Conservation (phyloP, 2,113 vertebrate species). For the Arizona elegans region DNA sequence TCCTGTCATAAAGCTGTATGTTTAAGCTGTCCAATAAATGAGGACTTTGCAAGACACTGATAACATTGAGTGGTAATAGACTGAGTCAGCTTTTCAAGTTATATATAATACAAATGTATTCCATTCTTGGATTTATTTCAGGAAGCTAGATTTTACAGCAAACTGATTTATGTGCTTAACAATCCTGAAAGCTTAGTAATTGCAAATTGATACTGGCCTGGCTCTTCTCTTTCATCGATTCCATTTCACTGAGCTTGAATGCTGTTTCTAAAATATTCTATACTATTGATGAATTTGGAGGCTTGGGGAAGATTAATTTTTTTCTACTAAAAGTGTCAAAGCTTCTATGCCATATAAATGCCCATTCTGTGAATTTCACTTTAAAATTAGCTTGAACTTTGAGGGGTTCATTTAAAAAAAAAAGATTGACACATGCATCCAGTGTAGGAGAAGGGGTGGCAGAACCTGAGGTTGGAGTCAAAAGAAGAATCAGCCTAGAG, state of each 20-base stretch:
- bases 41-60: not conserved
- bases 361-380: not conserved
- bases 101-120: conserved; percentile 18
- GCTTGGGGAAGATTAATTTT: not conserved
- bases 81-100: not conserved
- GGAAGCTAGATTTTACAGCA: conserved; percentile 4
- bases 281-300: not conserved
- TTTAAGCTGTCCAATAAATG: not conserved
- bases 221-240: not conserved
- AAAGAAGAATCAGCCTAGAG: no score
- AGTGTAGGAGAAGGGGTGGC: no score
- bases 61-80: conserved; percentile 8
- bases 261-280: conserved; percentile 1
- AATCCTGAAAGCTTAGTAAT: not conserved
- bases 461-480: no score
- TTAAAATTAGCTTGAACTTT: rapidly evolving
- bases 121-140: conserved; percentile 4
- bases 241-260: not conserved
- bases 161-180: conserved; percentile 4
- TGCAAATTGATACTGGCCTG: not conserved
- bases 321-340: not conserved
- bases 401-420: not conserved
- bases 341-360: not conserved
- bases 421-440: not conserved
- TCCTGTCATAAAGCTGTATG: not conserved